These are phyloP conservation scores for Nymphalis c-album DNA, from an alignment of 2,888 invertebrate species.

Conservation along the genomic window DNA sequence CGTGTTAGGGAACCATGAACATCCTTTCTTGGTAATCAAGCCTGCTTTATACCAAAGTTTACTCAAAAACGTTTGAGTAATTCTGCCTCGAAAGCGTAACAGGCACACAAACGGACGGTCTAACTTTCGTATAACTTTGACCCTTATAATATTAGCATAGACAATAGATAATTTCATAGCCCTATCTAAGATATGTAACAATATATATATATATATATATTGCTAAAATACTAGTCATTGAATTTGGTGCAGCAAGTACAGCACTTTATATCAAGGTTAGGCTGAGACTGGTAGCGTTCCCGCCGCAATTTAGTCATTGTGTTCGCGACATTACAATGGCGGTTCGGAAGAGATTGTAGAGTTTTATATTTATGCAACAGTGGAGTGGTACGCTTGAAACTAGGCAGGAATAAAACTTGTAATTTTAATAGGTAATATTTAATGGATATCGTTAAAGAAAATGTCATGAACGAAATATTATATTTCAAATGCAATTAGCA, in stretches of 20 bases:
- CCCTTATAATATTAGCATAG: too few relatives aligned
- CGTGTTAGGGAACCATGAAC: too few relatives aligned
- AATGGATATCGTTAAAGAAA: too few relatives aligned
- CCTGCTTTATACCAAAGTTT: too few relatives aligned
- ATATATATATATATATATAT: neutral
- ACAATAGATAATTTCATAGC: neutral
- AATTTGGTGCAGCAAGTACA: neutral
- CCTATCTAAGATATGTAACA: neutral
- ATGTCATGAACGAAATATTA: too few relatives aligned
- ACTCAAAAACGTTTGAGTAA: too few relatives aligned
- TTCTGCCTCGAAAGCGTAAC: too few relatives aligned
- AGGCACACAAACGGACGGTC: too few relatives aligned
- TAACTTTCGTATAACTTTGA: too few relatives aligned
- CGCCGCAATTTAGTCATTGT: slow-evolving; percentile 31
- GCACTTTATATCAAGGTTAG: slow-evolving; percentile 25
- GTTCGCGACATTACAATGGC: slow-evolving; percentile 25
- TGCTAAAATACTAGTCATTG: slow-evolving; percentile 3
- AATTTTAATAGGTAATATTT: slow-evolving; percentile 5
- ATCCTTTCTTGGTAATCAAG: too few relatives aligned
- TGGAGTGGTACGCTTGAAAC: slow-evolving; percentile 20
- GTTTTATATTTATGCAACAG: slow-evolving; percentile 29
- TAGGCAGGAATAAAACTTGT: slow-evolving; percentile 2
- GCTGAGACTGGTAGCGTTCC: slow-evolving; percentile 24
- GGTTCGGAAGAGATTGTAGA: slow-evolving; percentile 26
- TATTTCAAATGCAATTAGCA: too few relatives aligned